Base-by-base conservation (phyloP, 23 tunicate species). In the Phallusia fumigata region DNA sequence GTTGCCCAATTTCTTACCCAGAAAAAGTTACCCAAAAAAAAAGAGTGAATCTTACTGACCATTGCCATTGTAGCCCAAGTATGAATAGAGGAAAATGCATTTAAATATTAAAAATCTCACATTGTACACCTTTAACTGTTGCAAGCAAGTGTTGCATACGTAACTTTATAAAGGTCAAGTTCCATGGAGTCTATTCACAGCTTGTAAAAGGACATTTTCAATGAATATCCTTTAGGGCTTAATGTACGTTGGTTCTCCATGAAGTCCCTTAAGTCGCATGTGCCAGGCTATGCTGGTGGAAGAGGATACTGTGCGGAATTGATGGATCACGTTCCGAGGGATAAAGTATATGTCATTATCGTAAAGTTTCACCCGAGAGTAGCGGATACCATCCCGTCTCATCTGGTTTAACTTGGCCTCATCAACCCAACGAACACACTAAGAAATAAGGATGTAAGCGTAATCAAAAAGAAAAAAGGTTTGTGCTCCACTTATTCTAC, bases 341-440 rank as follows among this genome's bases (percentile, higher is more conserved):
- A 95, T 95, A 58, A 95, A 87, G 93, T 95, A 95, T 49, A 95
- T 84, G 87, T 95, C 99, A 35, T 95, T 90, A 84, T 95, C 99
- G 65, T 90, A 87, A 0, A 95, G 84, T 73, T 90, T 84, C 13
- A 95, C 78, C 34, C 84, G 52, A 18, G 96, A 85, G 78, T 90
- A 95, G 18, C 86, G 85, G 35, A 87, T 84, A 12, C 95, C 92
- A 36, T 95, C 90, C 34, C 95, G 65, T 33, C 99, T 82, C 90
- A 95, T 81, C 87, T 79, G 90, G 75, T 95, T 95, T 76, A 95
- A 83, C 65, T 95, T 95, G 31, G 96, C 98, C 77, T 93, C 98
- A 74, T 88, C 98, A 5, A 93, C 98, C 98, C 98, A 93, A 30
- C 82, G 88, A 28, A 85, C 84, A 78, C 98, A 93, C 98, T 93